Evolutionary conservation across 2,888 invertebrate genomes (phyloP), one percentile per base, ranked within the genome.

Genomic region (Ophion ellenae): DNA sequence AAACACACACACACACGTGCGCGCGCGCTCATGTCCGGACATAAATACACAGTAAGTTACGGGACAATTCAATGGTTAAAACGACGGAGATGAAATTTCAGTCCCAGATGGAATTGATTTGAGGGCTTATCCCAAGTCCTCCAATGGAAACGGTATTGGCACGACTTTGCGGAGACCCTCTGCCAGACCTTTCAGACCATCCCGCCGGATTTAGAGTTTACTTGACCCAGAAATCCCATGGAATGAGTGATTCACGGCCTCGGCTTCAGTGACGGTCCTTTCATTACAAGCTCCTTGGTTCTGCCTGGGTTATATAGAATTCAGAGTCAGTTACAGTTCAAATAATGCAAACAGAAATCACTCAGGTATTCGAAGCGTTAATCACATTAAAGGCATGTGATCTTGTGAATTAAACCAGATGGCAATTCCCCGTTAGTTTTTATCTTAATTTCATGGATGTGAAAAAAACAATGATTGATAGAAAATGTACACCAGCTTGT

Each of bases 41-140:
- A 66, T 32, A 66, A 32, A 32, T 53, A 67, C 40, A 40, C 47
- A 53, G 36, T 77, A 24, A 69, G 40, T 69, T 59, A 63, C 47
- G 61, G 61, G 20, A 67, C 7, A 64, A 75, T 47, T 28, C 28
- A 14, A 75, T 11, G 66, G 36, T 14, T 47, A n/a, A 57, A 78
- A 40, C 40, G 69, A 69, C 69, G 2, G 63, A 28, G 70, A 70
- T 79, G 32, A 70, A 70, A 79, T 79, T 79, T 70, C 61, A 47
- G 70, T 28, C 53, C 45, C 47, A 61, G 61, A 79, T 70, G 70
- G 70, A 70, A 70, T 79, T 70, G 32, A 70, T 79, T 79, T 45
- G 69, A 70, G 70, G 78, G 32, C 47, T 70, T 47, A 69, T 11
- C 59, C 61, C 61, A 45, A 63, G 28, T 70, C 32, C 32, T 61